Base-by-base conservation (phyloP, 1,140 invertebrate genomes). In the Kradibia gibbosae region DNA sequence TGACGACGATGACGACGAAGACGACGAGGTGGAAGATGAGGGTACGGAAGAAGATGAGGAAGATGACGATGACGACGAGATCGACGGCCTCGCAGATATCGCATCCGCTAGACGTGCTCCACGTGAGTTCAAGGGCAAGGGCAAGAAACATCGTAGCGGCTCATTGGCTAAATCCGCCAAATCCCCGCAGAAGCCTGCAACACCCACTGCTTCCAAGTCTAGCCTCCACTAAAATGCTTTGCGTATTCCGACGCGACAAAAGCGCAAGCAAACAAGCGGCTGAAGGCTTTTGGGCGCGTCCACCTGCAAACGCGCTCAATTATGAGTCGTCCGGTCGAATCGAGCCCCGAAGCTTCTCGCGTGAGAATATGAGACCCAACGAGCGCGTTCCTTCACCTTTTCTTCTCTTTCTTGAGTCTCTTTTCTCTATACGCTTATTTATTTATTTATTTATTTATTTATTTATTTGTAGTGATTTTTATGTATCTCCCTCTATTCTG, bases 11-110 rank as follows among this genome's bases (percentile, higher is more conserved):
- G 88, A 94, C 34, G 94, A 94, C 36, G 94, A 95, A 42, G 95
- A 95, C 22, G 95, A 95, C 17, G 94, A 95, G 13, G 17, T 93
- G 53, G 94, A 93, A 79, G 92, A 92, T 48, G 93, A 93, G 73
- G 93, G 94, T 62, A 93, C 94, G 42, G 94, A 94, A 36, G 94
- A 95, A 48, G 95, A 95, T 17, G 95, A 95, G 20, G 95, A 95
- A 13, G 95, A 95, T 13, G 94, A 95, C 78, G 95, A 95, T 50
- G 95, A 95, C 70, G 94, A 94, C 83, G 94, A 94, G 80, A 93
- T 93, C 85, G 91, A 93, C 76, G 92, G 92, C 83, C 92, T 93
- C 83, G 92, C 92, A 77, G 93, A 95, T 87, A 94, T 95, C 87
- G 94, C 94, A 86, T 93, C 93, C 88, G 93, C 94, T 83, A 93